Percentiles rank a stretch among this genome's conserved stretches.
Evolutionary conservation across 2,888 invertebrate species (phyloP).

Genomic region (Colletes collaris): DNA sequence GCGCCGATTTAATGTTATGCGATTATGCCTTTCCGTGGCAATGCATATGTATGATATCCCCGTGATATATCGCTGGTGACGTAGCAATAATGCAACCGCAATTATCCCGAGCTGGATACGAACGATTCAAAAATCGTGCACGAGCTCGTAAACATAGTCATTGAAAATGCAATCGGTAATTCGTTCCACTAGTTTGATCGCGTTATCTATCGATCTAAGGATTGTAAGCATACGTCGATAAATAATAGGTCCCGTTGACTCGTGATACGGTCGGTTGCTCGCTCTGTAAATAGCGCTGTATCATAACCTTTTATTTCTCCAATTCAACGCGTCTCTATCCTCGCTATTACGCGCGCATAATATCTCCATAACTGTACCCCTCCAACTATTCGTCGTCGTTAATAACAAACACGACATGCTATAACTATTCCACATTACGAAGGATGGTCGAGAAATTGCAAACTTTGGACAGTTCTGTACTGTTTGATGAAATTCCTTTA

Average conservation of each 20-base stretch:
- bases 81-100: slow-evolving; percentile 79
- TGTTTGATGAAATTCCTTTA: too few relatives aligned
- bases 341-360: not conserved
- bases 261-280: not conserved
- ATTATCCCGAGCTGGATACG: slow-evolving; percentile 70
- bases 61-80: slow-evolving; percentile 79
- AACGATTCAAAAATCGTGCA: slow-evolving; percentile 25
- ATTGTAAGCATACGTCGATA: slow-evolving; percentile 49
- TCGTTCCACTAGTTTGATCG: slow-evolving; percentile 44
- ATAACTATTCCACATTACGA: not conserved
- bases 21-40: slow-evolving; percentile 67
- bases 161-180: slow-evolving; percentile 56
- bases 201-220: slow-evolving; percentile 51
- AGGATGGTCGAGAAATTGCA: not conserved
- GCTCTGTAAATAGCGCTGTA: slow-evolving; percentile 1
- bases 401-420: not conserved
- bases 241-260: slow-evolving; percentile 40
- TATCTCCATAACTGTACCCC: not conserved
- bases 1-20: slow-evolving; percentile 63
- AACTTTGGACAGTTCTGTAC: too few relatives aligned
- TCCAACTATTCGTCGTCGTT: not conserved
- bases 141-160: slow-evolving; percentile 53
- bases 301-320: slow-evolving; percentile 8
- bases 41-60: slow-evolving; percentile 75
- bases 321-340: not conserved